phyloP scores from a whole-genome alignment of 2,113 vertebrate species.

The Acinonyx jubatus region DNA sequence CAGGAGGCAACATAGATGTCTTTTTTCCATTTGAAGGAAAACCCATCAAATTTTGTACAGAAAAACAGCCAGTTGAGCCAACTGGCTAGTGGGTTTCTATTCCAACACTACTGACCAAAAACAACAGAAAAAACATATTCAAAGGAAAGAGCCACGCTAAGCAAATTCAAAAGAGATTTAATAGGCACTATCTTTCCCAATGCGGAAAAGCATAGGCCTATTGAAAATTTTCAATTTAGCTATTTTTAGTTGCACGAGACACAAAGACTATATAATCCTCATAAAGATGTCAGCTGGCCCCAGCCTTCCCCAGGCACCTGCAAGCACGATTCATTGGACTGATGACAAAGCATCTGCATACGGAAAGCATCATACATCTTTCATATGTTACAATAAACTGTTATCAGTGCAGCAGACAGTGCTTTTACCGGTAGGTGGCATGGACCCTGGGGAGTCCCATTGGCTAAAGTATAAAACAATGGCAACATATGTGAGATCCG shows the following conservation, averaged over 20 bases:
- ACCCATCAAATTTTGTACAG: background rate
- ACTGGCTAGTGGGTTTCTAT: background rate
- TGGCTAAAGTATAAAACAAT: background rate
- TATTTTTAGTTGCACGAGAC: slow-evolving; percentile 39
- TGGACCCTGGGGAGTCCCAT: background rate
- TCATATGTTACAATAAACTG: background rate
- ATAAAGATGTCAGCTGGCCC: slow-evolving; percentile 38
- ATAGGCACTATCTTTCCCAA: background rate
- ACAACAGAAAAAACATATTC: background rate
- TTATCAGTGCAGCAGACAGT: background rate
- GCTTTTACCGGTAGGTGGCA: background rate
- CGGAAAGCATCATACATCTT: background rate
- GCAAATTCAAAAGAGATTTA: background rate
- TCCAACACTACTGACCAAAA: background rate
- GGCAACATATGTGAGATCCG: background rate
- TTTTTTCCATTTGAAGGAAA: background rate
- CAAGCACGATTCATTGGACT: background rate
- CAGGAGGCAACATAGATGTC: background rate
- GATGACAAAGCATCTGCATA: background rate
- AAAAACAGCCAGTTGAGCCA: background rate
- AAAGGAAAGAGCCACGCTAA: background rate
- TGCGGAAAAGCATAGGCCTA: background rate
- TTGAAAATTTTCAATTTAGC: background rate
- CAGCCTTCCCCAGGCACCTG: background rate
- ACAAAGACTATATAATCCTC: background rate